These are phyloP conservation scores for Fissipunctia ypsillon DNA, from an alignment of 2,888 invertebrate species.

Conservation along the genomic window DNA sequence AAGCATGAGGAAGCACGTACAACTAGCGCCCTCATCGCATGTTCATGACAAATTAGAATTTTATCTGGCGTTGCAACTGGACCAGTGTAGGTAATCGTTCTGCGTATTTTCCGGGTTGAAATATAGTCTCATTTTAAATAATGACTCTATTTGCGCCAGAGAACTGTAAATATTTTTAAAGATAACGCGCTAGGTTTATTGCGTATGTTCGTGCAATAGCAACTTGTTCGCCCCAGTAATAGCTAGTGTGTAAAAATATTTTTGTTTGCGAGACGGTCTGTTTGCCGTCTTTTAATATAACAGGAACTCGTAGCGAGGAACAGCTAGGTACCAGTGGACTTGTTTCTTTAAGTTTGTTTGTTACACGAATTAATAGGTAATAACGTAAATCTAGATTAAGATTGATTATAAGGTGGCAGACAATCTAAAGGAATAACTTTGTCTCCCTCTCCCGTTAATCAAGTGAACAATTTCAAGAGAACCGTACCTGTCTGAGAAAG, in stretches of 20 bases:
- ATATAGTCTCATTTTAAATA: slow-evolving; percentile 63
- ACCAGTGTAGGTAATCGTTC: slow-evolving; percentile 50
- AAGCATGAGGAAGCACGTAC: slow-evolving; percentile 69
- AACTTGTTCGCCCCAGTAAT: slow-evolving; percentile 48
- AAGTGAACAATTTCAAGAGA: slow-evolving; percentile 76
- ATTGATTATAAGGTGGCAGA: slow-evolving; percentile 45
- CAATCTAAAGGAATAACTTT: slow-evolving; percentile 43
- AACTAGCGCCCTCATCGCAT: slow-evolving; percentile 31
- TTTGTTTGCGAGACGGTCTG: slow-evolving; percentile 50
- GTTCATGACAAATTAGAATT: slow-evolving; percentile 72
- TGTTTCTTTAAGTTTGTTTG: slow-evolving; percentile 10
- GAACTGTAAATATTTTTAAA: slow-evolving; percentile 68
- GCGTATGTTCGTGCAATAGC: slow-evolving; percentile 46
- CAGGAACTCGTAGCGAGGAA: slow-evolving; percentile 11
- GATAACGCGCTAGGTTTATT: slow-evolving; percentile 57
- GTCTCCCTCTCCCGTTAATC: slow-evolving; percentile 73
- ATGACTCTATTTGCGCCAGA: slow-evolving; percentile 49
- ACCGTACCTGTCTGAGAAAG: slow-evolving; percentile 74
- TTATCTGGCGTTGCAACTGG: slow-evolving; percentile 66
- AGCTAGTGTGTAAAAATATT: slow-evolving; percentile 58
- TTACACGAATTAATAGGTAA: slow-evolving; percentile 20
- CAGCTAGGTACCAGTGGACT: not conserved
- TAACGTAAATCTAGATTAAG: slow-evolving; percentile 29
- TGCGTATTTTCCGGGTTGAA: slow-evolving; percentile 59
- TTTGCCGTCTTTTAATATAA: slow-evolving; percentile 45